Base-by-base conservation (phyloP, 1,140 invertebrate genomes). In the Kradibia gibbosae region DNA sequence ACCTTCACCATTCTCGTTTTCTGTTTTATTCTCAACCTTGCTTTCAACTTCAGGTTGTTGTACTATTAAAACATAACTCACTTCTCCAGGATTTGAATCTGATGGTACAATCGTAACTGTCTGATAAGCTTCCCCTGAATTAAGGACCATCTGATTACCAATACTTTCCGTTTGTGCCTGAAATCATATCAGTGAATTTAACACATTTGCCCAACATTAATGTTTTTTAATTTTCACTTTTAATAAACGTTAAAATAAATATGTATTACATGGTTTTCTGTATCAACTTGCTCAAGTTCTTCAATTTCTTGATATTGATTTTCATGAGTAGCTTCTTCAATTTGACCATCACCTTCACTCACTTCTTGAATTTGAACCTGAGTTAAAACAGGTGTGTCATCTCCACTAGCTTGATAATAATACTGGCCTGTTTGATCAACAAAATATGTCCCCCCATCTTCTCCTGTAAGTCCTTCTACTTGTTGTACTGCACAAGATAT, bases 11-110 rank as follows among this genome's bases (percentile, higher is more conserved):
- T 94, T 93, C 83, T 93, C 93, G 77, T 92, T 91, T 84, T 93
- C 93, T 10, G 86, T 90, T 79, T 93, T 92, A 83, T 92, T 91
- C 11, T 91, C 91, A 28, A 89, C 88, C 78, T 92, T 92, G 4
- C 92, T 91, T 28, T 93, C 92, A 17, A 93, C 90, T 53, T 93
- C 93, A 8, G 93, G 93, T 87, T 96, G 95, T 81, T 97, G 95
- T 5, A 98, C 96, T 83, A 98, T 97, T 20, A 98, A 91, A 0
- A 98, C 96, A 88, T 98, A 98, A 89, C 96, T 97, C 1, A 98
- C 94, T 92, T 97, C 94, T 5, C 96, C 96, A 73, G 94, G 93
- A 86, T 94, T 94, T 1, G 93, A 94, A 79, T 97, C 95, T 0
- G 96, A 95, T 2, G 96, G 96, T 25, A 98, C 94, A 83, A 98